Base-by-base conservation (phyloP, 2,888 invertebrate species). In the Ophion obscuratus region DNA sequence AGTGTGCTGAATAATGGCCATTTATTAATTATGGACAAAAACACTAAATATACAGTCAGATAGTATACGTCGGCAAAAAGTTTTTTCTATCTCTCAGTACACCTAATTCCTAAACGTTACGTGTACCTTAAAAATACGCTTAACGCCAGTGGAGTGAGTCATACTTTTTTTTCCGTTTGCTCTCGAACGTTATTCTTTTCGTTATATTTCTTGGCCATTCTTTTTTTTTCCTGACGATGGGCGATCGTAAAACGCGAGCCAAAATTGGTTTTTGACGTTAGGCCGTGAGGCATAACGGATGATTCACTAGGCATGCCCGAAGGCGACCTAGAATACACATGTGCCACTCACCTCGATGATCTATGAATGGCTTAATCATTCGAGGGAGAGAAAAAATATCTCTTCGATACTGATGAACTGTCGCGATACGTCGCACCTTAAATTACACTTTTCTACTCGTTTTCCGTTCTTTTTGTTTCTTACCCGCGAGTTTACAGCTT, bases 21-120 rank as follows among this genome's bases (percentile, higher is more conserved):
- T 91, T 91, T 91, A 91, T 91, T 90, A 90, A 75, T 75, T 88
- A 90, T 87, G 88, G 88, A 89, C 83, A 87, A 71, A 27, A 83
- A 83, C 85, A 84, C 84, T 82, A 80, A 86, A 87, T 86, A 88
- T 88, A 87, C 88, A 88, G 71, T 88, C 87, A 83, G 81, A 81
- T 88, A 88, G 88, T 84, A 87, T 84, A 87, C 86, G 84, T 87
- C 83, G 83, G 87, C 73, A 84, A 87, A 66, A 81, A 11, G 76
- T 67, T 67, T 78, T 76, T 70, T 59, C 73, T 75, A 64, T 79
- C 77, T 73, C 76, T 83, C 76, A 64, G 64, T 61, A 68, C 11
- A 73, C 47, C 81, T 76, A 74, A 59, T 84, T 74, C 61, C 81
- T 84, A 82, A 20, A n/a, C 57, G 73, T 78, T 78, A 77, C 71